A percentile compares a stretch with the other conserved stretches of the same genome.
phyloP scores from a whole-genome alignment of 2,888 invertebrate species.

The Chymomyza procnemis region DNA sequence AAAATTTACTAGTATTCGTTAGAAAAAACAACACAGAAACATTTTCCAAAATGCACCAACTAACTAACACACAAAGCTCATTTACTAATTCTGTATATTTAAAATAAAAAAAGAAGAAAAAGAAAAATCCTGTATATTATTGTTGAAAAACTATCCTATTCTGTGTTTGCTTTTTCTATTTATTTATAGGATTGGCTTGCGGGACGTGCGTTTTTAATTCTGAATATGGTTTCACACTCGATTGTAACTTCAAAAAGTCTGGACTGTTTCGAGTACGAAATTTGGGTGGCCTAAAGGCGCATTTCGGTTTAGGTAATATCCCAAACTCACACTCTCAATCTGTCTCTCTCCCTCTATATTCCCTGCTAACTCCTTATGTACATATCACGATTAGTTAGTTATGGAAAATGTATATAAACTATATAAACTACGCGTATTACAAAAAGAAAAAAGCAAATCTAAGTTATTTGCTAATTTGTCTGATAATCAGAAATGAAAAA shows the following conservation, averaged over 20 bases:
- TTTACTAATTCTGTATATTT: slow-evolving; percentile 25
- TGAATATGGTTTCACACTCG: slow-evolving; percentile 92
- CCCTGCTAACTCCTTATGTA: slow-evolving; percentile 8
- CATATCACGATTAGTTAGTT: not conserved
- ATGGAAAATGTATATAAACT: not conserved
- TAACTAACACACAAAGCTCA: not conserved
- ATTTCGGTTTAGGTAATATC: slow-evolving; percentile 91
- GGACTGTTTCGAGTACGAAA: slow-evolving; percentile 93
- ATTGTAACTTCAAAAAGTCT: slow-evolving; percentile 95
- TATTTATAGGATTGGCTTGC: slow-evolving; percentile 81
- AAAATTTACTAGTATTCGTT: not conserved
- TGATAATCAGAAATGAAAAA: slow-evolving; percentile 37
- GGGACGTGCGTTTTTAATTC: slow-evolving; percentile 92
- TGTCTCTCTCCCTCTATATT: slow-evolving; percentile 31
- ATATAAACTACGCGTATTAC: not conserved
- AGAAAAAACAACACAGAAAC: not conserved
- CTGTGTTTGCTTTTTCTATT: slow-evolving; percentile 78
- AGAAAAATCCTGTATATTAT: slow-evolving; percentile 46
- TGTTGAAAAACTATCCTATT: slow-evolving; percentile 62
- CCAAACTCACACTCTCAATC: slow-evolving; percentile 31
- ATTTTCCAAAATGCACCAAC: slow-evolving; percentile 37
- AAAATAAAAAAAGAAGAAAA: no score
- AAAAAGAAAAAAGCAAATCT: slow-evolving; percentile 5
- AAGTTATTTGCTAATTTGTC: slow-evolving; percentile 33
- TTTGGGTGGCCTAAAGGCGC: slow-evolving; percentile 93